Base-by-base conservation (phyloP, 2,888 invertebrate genomes). In the Drymonia ruficornis region DNA sequence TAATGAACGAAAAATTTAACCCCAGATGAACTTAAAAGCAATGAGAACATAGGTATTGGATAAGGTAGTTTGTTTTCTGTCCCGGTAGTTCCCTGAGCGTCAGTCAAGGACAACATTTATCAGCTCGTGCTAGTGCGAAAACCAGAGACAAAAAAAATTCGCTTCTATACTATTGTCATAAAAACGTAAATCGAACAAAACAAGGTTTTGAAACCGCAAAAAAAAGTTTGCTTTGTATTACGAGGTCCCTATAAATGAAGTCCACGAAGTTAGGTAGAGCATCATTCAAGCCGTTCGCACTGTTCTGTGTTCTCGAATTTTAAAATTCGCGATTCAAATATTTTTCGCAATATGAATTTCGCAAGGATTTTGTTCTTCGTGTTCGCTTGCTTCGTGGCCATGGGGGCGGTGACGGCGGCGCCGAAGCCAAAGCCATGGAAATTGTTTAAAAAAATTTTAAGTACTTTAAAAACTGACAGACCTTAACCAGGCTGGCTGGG, bases 371-470 rank as follows among this genome's bases (percentile, higher is more conserved):
- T 75, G 12, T 54, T 74, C 40, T 69, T 78, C 18, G 51, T 76
- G 11, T 57, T 77, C 40, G 70, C 70, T 52, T 70, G 70, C 36
- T 49, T 71, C 5, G 7, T 77, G 48, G 61, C 69, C 13, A 13
- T 78, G 23, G 47, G 59, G 1, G 50, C 59, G 0, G 68, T 78
- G 13, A 60, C 62, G 1, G 78, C 70, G 11, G 72, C 74, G 0
- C 82, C 82, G 1, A 74, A 73, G 36, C 81, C 36, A 23, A 74
- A 73, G 36, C 81, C 36, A 23, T 81, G 82, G 82, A 81, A 82
- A 56, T 61, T 72, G 0, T 80, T 78, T 40, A 79, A 81, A 52
- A 81, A 81, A 71, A 59, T 81, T 50, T 81, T 81, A 68, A 70
- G 69, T 70, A 19, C 15, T 16, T 42, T 4, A n/a, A n/a, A n/a